Conservation (phyloP, 2,797 vertebrate genomes). For the Rhabdophis nuchalis region DNA sequence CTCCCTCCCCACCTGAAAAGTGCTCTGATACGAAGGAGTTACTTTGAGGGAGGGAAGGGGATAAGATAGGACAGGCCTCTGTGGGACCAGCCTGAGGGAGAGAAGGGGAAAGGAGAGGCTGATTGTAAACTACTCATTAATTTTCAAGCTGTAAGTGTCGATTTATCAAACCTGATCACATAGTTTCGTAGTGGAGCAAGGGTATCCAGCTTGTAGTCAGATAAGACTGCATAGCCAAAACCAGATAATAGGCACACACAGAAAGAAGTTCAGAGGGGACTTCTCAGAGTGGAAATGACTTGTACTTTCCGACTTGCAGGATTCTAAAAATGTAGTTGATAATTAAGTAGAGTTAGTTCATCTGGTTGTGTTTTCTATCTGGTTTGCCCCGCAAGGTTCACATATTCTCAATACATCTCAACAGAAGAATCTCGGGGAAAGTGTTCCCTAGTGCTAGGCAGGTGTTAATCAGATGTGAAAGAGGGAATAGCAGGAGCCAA, state of each 20-base stretch:
- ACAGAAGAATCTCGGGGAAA: constrained; percentile 42
- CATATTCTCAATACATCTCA: background rate
- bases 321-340: background rate
- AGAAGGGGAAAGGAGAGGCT: too few relatives aligned
- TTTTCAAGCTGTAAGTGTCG: too few relatives aligned
- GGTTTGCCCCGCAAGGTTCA: background rate
- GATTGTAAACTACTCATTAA: too few relatives aligned
- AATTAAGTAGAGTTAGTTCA: background rate
- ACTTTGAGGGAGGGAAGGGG: too few relatives aligned
- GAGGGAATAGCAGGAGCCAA: constrained; percentile 7
- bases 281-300: background rate
- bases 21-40: too few relatives aligned
- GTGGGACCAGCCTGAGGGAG: too few relatives aligned
- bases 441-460: constrained; percentile 20
- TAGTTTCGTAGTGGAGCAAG: too few relatives aligned
- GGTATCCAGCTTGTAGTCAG: background rate
- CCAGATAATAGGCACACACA: too few relatives aligned
- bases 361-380: background rate
- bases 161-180: too few relatives aligned
- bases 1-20: too few relatives aligned
- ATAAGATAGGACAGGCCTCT: too few relatives aligned
- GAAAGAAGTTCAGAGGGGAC: background rate
- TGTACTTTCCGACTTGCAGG: background rate
- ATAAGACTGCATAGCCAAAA: background rate
- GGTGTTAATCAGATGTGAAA: constrained; percentile 30